Base-by-base conservation (phyloP, 2,888 invertebrate species). In the Epirrhoe tristata region DNA sequence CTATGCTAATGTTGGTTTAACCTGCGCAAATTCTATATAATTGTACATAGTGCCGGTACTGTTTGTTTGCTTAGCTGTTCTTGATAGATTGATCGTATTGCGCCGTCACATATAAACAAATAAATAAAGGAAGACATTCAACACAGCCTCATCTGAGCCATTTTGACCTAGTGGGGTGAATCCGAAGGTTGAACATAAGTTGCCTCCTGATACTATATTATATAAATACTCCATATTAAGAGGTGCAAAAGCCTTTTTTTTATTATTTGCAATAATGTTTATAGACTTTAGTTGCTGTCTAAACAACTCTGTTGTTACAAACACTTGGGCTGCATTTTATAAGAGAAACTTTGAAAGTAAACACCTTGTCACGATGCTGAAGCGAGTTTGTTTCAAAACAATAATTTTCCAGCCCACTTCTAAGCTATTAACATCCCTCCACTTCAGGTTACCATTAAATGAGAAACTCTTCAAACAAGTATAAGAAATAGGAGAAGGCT, bases 401-500 rank as follows among this genome's bases (percentile, higher is more conserved):
- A 48, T 48, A 16, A 48, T 58, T 55, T 60, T 52, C 31, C 51
- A 50, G 50, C 36, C 55, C 4, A 14, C 51, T 53, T 31, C 46
- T 56, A 48, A 56, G 55, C 63, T 58, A 66, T 66, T 56, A 64
- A 16, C 55, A 60, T 39, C 69, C 46, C 66, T 59, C 53, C 63
- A 55, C 65, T 63, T 59, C 58, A 57, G 57, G 60, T 65, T 67
- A 58, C 67, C 69, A 67, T 69, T 67, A 71, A 65, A 60, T 55
- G 54, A 32, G 39, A 62, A 71, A 72, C 67, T 66, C 69, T 66
- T 67, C 57, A 65, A 69, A 67, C 67, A 72, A 63, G 63, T 64
- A 64, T 66, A 65, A 65, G 69, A 77, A 76, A 71, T 65, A 63
- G 34, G 70, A 74, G 74, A 75, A 80, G 75, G 78, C 77, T 72